A percentile compares a stretch with the other conserved stretches of the same genome.
Conservation (phyloP, 2,888 invertebrate genomes). For the Aspidiotus rigidus region DNA sequence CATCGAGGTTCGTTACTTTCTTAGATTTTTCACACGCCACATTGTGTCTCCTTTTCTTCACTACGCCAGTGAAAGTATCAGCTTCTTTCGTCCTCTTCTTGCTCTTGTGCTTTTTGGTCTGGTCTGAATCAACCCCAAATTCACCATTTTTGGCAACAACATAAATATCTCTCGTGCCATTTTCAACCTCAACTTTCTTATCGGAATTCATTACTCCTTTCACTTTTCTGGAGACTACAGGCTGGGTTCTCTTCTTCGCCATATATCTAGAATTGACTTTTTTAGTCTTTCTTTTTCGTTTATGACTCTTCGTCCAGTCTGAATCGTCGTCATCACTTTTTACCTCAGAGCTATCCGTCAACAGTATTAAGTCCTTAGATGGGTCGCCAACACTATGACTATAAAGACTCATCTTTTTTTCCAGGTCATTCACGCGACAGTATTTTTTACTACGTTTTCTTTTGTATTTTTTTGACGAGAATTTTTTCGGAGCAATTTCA, state of each 20-base stretch:
- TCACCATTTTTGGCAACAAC: too few species aligned
- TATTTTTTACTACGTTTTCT: background rate
- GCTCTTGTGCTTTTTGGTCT: too few species aligned
- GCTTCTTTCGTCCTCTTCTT: too few species aligned
- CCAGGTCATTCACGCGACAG: background rate
- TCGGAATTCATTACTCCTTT: background rate
- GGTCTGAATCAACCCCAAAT: too few species aligned
- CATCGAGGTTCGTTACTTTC: background rate
- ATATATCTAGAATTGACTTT: constrained; percentile 7
- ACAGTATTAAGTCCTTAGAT: background rate
- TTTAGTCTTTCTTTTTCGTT: constrained; percentile 14
- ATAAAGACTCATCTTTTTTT: background rate
- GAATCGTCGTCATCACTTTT: constrained; percentile 6
- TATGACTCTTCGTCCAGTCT: constrained; percentile 14
- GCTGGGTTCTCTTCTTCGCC: background rate
- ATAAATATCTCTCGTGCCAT: too few species aligned
- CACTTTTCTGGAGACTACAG: background rate
- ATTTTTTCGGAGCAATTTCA: background rate
- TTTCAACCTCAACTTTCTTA: background rate
- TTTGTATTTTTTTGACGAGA: background rate
- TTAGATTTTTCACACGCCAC: background rate
- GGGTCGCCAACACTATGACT: background rate
- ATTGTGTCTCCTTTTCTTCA: background rate
- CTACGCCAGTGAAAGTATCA: too few species aligned
- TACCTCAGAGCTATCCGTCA: background rate